Conservation (phyloP, 2,888 invertebrate genomes). For the Carpatolechia fugitivella region DNA sequence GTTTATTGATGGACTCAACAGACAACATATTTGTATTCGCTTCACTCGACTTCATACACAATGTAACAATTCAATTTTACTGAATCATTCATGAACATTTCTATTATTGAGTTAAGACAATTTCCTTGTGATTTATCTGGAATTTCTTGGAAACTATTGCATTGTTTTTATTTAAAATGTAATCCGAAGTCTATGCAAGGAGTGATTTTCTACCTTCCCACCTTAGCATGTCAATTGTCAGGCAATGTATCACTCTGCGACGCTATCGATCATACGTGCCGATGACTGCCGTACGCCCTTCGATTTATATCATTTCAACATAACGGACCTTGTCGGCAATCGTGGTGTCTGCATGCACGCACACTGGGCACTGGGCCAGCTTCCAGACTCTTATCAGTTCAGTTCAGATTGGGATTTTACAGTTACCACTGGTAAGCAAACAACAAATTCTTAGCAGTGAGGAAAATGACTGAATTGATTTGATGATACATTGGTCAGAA, state of each 20-base stretch:
- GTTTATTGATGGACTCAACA: conserved; percentile 27
- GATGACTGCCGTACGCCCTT: conserved; percentile 26
- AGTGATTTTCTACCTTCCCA: conserved; percentile 11
- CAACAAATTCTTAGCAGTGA: too few species aligned
- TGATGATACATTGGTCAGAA: too few species aligned
- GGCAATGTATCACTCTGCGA: conserved; percentile 40
- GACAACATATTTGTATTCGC: conserved; percentile 23
- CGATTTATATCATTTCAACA: conserved; percentile 29
- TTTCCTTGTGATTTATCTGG: background rate
- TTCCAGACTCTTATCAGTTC: background rate
- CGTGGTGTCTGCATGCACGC: conserved; percentile 4
- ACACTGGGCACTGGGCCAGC: background rate
- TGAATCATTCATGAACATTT: conserved; percentile 10
- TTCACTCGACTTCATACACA: conserved; percentile 13
- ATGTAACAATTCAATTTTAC: conserved; percentile 10
- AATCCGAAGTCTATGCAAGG: background rate
- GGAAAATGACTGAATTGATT: too few species aligned
- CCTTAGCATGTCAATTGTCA: conserved; percentile 19
- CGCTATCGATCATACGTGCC: conserved; percentile 39
- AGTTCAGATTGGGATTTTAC: too few species aligned
- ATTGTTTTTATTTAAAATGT: background rate
- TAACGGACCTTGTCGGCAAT: conserved; percentile 20
- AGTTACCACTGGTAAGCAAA: too few species aligned
- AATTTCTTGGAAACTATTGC: background rate
- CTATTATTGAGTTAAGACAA: background rate